Evolutionary conservation across 2,888 invertebrate species (phyloP).

Genomic region (Brachyptera putata): DNA sequence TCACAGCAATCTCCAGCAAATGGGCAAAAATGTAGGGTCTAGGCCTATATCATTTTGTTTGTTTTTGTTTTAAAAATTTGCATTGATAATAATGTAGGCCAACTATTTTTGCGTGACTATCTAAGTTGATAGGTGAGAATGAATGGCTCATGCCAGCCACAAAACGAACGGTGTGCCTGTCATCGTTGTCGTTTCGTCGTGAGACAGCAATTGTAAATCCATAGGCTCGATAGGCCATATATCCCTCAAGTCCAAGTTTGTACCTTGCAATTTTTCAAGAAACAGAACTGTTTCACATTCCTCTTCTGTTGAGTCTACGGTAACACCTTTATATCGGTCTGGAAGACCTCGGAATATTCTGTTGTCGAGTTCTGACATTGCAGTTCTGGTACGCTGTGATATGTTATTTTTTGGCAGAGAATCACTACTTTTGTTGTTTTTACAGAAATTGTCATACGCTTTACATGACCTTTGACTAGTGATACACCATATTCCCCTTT

Average conservation of each 20-base stretch:
- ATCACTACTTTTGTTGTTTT: background rate
- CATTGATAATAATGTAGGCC: background rate
- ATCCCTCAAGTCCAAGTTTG: too few relatives aligned
- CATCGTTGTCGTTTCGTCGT: too few relatives aligned
- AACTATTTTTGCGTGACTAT: conserved; percentile 36
- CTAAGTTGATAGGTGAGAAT: too few relatives aligned
- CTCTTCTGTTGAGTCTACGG: conserved; percentile 61
- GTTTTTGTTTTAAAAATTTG: too few relatives aligned
- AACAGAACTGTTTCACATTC: conserved; percentile 53
- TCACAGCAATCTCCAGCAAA: background rate
- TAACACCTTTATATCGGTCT: conserved; percentile 70
- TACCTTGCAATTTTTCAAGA: conserved; percentile 62
- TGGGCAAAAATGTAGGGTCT: background rate
- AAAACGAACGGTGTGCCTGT: too few relatives aligned
- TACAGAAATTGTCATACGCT: background rate
- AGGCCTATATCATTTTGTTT: too few relatives aligned
- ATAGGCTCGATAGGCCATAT: too few relatives aligned
- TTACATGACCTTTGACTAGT: background rate
- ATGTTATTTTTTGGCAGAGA: background rate
- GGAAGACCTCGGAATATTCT: conserved; percentile 23
- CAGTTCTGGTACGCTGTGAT: background rate
- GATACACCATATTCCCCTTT: background rate
- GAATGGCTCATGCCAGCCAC: too few relatives aligned
- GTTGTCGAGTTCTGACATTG: conserved; percentile 1
- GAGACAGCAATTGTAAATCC: too few relatives aligned